Percentiles rank a stretch among this genome's conserved stretches.
Evolutionary conservation across 2,113 vertebrate species (phyloP).

Genomic region (Crypturellus undulatus): DNA sequence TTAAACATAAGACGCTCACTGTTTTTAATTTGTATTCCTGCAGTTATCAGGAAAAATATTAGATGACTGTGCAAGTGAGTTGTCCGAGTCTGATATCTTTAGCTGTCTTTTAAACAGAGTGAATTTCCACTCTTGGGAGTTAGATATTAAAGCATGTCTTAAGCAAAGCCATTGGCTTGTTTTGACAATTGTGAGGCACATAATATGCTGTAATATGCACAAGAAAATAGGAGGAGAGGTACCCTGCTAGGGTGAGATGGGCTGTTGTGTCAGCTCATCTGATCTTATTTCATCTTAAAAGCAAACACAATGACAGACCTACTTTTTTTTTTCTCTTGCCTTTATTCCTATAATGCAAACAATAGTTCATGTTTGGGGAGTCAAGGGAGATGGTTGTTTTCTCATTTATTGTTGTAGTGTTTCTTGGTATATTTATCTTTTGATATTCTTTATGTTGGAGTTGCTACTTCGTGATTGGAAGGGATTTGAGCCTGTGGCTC

Average conservation of each 20-base stretch:
- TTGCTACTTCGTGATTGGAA: background rate
- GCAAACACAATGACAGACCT: background rate
- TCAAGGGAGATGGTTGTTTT: background rate
- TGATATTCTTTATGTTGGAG: background rate
- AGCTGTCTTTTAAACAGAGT: background rate
- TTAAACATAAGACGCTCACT: background rate
- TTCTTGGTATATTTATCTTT: background rate
- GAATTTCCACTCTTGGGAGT: background rate
- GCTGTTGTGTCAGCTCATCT: background rate
- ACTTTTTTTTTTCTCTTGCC: background rate
- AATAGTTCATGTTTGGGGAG: accelerated
- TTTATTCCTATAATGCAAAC: background rate
- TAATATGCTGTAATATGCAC: accelerated
- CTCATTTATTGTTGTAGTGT: background rate
- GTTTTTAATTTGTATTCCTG: background rate
- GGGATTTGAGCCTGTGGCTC: background rate
- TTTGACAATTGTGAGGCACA: background rate
- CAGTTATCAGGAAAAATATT: background rate
- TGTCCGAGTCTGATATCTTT: background rate
- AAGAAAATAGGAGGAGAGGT: background rate
- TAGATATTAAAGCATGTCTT: background rate
- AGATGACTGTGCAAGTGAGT: background rate
- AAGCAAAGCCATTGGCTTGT: background rate
- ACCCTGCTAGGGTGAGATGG: background rate
- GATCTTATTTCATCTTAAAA: background rate